Evolutionary conservation across 1,140 invertebrate genomes (phyloP).

Genomic region (Aphelenchoides fujianensis): DNA sequence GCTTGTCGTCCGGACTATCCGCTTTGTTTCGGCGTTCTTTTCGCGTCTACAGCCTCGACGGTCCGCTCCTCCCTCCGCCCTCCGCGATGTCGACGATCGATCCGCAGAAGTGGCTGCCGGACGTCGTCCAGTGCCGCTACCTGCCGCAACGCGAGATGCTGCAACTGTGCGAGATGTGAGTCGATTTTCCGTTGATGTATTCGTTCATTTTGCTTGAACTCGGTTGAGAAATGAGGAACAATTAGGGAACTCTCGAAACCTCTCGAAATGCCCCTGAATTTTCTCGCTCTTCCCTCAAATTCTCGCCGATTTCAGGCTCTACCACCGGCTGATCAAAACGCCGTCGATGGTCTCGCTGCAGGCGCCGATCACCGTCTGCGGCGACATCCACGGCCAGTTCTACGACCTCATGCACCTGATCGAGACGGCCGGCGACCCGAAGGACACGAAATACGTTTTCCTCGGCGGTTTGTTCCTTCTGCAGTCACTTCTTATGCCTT

Average conservation of each 20-base stretch:
- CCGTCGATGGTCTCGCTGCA: conserved; percentile 51
- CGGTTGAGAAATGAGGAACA: too few species aligned
- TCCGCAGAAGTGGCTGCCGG: conserved; percentile 48
- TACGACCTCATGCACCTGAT: conserved; percentile 99
- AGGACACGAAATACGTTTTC: conserved; percentile 50
- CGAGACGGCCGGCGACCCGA: conserved; percentile 86
- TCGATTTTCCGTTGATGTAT: conserved; percentile 19
- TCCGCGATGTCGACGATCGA: conserved; percentile 29
- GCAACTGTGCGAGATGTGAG: conserved; percentile 54
- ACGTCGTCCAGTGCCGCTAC: conserved; percentile 53
- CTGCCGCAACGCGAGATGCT: conserved; percentile 57
- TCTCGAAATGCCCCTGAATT: too few species aligned
- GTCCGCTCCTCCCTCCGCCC: background rate
- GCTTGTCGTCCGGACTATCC: too few species aligned
- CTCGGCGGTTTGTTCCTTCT: conserved; percentile 39
- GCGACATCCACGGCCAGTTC: conserved; percentile 65
- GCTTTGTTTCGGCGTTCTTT: background rate
- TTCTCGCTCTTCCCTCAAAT: too few species aligned
- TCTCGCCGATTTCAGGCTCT: conserved; percentile 51
- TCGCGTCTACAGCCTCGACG: background rate
- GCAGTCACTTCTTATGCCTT: conserved; percentile 18
- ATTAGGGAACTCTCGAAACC: too few species aligned
- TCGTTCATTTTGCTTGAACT: background rate
- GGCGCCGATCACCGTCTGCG: conserved; percentile 57
- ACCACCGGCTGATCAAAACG: conserved; percentile 33